phyloP scores from a whole-genome alignment of 1,140 invertebrate species.

The Telenomus remus region DNA sequence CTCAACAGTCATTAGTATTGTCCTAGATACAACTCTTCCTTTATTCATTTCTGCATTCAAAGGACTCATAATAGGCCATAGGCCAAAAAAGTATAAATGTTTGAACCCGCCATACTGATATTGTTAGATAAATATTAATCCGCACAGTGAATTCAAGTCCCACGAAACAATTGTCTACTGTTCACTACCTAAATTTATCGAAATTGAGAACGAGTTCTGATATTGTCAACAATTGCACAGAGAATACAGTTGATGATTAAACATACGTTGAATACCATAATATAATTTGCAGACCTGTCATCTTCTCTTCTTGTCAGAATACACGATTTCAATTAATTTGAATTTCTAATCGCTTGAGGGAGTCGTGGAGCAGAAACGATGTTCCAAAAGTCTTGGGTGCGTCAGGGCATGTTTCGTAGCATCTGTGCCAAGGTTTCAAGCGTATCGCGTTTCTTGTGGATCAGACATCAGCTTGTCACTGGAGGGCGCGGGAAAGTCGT shows the following conservation, averaged over 20 bases:
- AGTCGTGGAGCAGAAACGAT: constrained; percentile 20
- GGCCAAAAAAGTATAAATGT: too few species aligned
- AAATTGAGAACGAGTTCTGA: too few species aligned
- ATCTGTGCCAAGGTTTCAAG: constrained; percentile 44
- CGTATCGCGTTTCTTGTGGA: constrained; percentile 52
- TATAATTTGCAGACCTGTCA: constrained; percentile 10
- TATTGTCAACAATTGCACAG: too few species aligned
- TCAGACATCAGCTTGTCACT: constrained; percentile 9
- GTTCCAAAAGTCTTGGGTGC: constrained; percentile 14
- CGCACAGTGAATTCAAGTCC: too few species aligned
- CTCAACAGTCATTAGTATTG: constrained; percentile 22
- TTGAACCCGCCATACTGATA: too few species aligned
- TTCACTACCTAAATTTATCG: too few species aligned
- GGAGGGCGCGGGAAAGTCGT: neutral
- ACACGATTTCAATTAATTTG: constrained; percentile 16
- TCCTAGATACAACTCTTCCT: too few species aligned
- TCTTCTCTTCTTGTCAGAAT: constrained; percentile 9
- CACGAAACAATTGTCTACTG: too few species aligned
- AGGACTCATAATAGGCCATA: too few species aligned
- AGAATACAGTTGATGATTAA: neutral
- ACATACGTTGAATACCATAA: constrained; percentile 16
- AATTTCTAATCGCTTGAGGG: constrained; percentile 32
- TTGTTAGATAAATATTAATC: too few species aligned
- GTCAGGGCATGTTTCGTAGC: constrained; percentile 24
- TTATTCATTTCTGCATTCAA: too few species aligned